A percentile compares a stretch with the other conserved stretches of the same genome.
These are phyloP conservation scores for Ectropis grisescens DNA, from an alignment of 1,140 invertebrate species.

Conservation along the genomic window DNA sequence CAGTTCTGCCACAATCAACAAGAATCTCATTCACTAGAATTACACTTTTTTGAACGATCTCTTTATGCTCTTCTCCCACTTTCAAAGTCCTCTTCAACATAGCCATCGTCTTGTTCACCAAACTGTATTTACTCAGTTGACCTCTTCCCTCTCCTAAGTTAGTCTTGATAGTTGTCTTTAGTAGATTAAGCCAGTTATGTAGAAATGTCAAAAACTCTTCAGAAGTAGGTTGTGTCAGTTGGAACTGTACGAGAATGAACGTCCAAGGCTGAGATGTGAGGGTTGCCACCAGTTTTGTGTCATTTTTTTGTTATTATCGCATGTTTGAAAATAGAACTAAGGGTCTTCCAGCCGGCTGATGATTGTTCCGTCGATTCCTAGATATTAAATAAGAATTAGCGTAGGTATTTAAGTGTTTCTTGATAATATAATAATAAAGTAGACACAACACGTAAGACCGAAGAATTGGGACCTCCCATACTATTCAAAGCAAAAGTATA, in stretches of 20 bases:
- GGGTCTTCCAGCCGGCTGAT: constrained; percentile 42
- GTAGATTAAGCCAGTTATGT: constrained; percentile 41
- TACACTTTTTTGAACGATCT: no score
- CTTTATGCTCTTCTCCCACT: no score
- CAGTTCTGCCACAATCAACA: no score
- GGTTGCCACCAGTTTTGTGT: constrained; percentile 33
- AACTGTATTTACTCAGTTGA: constrained; percentile 29
- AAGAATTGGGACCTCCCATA: no score
- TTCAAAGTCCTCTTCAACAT: constrained; percentile 30
- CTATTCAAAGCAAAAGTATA: no score
- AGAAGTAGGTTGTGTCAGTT: constrained; percentile 39
- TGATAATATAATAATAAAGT: no score
- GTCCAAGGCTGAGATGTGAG: constrained; percentile 55
- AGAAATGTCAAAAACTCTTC: constrained; percentile 43
- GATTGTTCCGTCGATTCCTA: constrained; percentile 42
- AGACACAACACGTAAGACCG: no score
- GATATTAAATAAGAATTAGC: no score
- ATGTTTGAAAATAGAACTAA: constrained; percentile 47
- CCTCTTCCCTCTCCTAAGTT: constrained; percentile 20
- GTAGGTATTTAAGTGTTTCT: no score
- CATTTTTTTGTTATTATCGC: constrained; percentile 38
- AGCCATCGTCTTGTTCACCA: constrained; percentile 35
- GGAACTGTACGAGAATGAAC: constrained; percentile 41
- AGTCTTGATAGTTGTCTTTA: constrained; percentile 41
- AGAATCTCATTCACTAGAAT: no score